phyloP scores from a whole-genome alignment of 2,113 vertebrate genomes.

The Strix aluco region DNA sequence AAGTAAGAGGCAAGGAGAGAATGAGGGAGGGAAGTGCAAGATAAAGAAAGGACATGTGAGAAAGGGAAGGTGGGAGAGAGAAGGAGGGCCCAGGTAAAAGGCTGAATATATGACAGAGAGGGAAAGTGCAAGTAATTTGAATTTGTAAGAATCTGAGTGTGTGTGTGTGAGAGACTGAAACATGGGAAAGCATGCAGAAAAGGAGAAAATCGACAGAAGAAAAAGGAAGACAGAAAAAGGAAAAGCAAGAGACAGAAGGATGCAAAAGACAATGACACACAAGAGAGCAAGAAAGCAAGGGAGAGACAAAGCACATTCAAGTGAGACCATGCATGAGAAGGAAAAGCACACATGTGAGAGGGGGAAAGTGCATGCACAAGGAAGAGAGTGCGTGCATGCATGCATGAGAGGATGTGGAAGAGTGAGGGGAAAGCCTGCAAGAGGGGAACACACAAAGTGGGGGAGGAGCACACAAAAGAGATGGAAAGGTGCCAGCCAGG shows the following conservation, averaged over 20 bases:
- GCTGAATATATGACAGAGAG: not conserved
- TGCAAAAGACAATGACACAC: not conserved
- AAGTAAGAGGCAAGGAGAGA: not conserved
- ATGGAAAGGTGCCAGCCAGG: not conserved
- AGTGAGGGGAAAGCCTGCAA: not conserved
- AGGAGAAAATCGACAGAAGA: not conserved
- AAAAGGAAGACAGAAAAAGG: not conserved
- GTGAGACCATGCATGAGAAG: not conserved
- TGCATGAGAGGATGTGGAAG: too few species aligned
- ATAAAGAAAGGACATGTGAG: not conserved
- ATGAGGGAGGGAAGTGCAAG: not conserved
- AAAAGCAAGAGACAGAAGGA: not conserved
- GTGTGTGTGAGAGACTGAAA: not conserved
- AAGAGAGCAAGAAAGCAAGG: not conserved
- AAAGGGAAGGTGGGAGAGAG: not conserved
- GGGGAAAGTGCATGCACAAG: not conserved
- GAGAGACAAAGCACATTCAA: not conserved
- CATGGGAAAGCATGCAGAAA: not conserved
- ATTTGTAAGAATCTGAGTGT: not conserved
- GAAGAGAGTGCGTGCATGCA: too few species aligned
- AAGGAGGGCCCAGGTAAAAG: not conserved
- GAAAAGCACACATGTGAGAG: not conserved
- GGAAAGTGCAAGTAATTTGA: not conserved
- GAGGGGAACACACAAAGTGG: not conserved
- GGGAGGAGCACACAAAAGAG: not conserved